Evolutionary conservation across 2,113 vertebrate genomes (phyloP), one percentile per base, ranked within the genome.

Genomic region (Solea solea): DNA sequence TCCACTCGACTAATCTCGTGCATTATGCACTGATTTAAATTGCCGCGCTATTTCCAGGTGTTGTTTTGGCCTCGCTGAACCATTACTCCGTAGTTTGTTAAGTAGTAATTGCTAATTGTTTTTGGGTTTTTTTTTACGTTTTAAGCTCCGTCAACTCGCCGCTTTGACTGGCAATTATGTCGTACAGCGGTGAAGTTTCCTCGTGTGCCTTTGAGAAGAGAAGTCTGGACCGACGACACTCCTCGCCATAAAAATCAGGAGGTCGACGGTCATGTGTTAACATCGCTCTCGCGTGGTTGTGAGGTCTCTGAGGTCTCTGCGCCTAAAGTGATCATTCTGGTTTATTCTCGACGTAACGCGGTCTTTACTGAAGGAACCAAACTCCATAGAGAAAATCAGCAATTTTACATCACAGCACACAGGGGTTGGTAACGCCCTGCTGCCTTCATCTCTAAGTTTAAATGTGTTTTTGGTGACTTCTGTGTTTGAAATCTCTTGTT

Each of bases 181-280:
- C 44, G 55, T 75, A 6, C 27, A 59, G 34, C 5, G 16, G 53
- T 63, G 6, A 41, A 3, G 21, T 69, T 75, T 74, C 5, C 55
- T 46, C 28, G 78, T 72, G 84, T 89, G 82, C 83, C 83, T 87
- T 81, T 50, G 41, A 59, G 59, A 50, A 77, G 58, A 78, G 51
- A 74, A 74, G 62, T 56, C 60, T 72, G 58, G 68, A 73, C 21
- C 64, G 64, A 45, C 25, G 15, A 11, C 39, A 25, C 73, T 72
- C 41, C 57, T 65, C 67, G 42, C 46, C 58, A 74, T 82, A 68
- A 73, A 59, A 13, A 58, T 34, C 49, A 10, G 52, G 3, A 78
- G 39, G 64, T 76, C 73, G 9, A 40, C 57, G 27, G 66, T 69
- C 34, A 68, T 79, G 25, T 44, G 54, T 27, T 44, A 63, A 40